Percentiles rank a stretch among this genome's conserved stretches.
phyloP scores from a whole-genome alignment of 2,797 vertebrate species.

The Phalloptychus januarius region DNA sequence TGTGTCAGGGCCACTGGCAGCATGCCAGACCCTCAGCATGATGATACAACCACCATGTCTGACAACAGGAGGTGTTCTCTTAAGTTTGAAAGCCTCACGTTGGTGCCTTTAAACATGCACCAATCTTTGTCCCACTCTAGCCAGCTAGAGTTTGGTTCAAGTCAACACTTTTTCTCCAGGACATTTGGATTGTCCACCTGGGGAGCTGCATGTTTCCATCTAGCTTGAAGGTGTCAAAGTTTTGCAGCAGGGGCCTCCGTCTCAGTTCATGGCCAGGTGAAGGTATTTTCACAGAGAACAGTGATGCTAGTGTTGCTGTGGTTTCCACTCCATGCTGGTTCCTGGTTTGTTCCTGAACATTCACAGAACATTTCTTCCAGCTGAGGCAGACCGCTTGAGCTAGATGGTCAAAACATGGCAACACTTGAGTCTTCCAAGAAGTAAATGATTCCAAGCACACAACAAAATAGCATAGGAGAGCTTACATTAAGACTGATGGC shows the following conservation, averaged over 20 bases:
- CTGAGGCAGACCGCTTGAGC: background rate
- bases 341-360: conserved; percentile 2
- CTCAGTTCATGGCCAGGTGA: background rate
- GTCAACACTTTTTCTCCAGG: background rate
- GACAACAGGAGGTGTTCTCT: background rate
- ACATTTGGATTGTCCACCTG: background rate
- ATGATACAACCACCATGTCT: background rate
- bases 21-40: background rate
- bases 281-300: background rate
- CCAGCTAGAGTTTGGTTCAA: background rate
- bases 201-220: background rate
- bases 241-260: background rate
- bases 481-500: background rate
- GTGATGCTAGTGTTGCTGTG: background rate
- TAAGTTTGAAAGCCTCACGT: background rate
- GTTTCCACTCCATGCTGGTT: conserved; percentile 1
- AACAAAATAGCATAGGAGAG: background rate
- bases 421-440: background rate
- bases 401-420: background rate
- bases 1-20: background rate
- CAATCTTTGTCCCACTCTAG: background rate
- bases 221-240: background rate
- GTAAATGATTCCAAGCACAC: background rate
- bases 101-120: background rate
- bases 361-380: background rate